Evolutionary conservation across 2,113 vertebrate species (phyloP).

Genomic region (Callipepla californica): DNA sequence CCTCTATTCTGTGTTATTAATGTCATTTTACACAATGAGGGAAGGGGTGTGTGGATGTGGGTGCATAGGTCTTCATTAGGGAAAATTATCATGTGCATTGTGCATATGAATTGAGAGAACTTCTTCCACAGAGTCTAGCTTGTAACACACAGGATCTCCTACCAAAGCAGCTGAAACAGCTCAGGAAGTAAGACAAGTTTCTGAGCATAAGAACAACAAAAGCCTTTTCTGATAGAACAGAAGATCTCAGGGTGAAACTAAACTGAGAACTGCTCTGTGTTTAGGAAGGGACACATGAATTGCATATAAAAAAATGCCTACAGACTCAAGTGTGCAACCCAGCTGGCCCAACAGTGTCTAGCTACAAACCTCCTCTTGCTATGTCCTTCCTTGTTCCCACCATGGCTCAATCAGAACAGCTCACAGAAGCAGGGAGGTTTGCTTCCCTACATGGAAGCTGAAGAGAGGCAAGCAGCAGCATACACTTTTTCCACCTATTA

Average conservation of each 20-base stretch:
- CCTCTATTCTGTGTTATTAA: background rate
- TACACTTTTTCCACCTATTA: background rate
- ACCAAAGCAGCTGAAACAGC: background rate
- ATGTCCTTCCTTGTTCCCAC: background rate
- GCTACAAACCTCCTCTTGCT: background rate
- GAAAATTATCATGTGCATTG: slow-evolving; percentile 52
- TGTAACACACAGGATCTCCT: background rate
- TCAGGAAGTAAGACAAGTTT: background rate
- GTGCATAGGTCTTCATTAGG: slow-evolving; percentile 31
- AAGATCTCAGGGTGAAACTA: background rate
- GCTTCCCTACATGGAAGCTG: slow-evolving; percentile 1
- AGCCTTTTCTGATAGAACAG: background rate
- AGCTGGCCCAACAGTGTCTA: background rate
- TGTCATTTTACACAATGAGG: slow-evolving; percentile 8
- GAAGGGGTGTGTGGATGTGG: background rate
- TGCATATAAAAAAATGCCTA: background rate
- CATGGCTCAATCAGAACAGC: background rate
- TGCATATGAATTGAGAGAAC: slow-evolving; percentile 45
- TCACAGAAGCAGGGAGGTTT: background rate
- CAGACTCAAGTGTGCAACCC: background rate
- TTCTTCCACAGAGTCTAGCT: slow-evolving; percentile 6
- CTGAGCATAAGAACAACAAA: background rate
- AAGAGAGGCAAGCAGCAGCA: background rate
- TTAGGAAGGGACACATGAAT: rapidly evolving
- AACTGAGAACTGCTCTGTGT: background rate